Conservation (phyloP, 2,888 invertebrate genomes). For the Choreutis nemorana region DNA sequence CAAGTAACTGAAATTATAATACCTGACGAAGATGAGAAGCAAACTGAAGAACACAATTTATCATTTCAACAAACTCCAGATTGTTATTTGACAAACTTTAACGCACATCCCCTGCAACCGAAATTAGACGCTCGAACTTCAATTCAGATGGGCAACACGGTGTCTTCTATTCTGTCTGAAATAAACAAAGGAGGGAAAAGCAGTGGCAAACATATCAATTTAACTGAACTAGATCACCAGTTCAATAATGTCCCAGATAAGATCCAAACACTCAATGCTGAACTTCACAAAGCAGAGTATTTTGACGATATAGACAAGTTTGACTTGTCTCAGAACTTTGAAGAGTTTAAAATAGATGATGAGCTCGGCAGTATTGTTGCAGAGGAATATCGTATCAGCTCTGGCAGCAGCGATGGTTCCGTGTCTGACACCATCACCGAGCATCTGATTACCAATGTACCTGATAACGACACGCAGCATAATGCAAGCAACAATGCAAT, state of each 20-base stretch:
- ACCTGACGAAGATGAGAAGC: slow-evolving; percentile 68
- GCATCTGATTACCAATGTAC: slow-evolving; percentile 37
- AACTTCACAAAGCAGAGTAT: slow-evolving; percentile 49
- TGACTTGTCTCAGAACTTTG: slow-evolving; percentile 79
- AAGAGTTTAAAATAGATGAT: slow-evolving; percentile 81
- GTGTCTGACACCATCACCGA: slow-evolving; percentile 51
- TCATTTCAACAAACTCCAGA: slow-evolving; percentile 41
- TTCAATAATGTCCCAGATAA: slow-evolving; percentile 43
- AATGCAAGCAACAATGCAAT: slow-evolving; percentile 20
- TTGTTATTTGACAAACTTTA: slow-evolving; percentile 47
- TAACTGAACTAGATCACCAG: slow-evolving; percentile 52
- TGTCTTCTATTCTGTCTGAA: slow-evolving; percentile 68
- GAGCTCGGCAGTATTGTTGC: slow-evolving; percentile 64
- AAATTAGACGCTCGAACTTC: slow-evolving; percentile 60
- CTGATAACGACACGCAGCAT: slow-evolving; percentile 37
- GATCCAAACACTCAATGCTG: slow-evolving; percentile 24
- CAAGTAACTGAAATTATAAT: slow-evolving; percentile 79
- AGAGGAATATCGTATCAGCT: slow-evolving; percentile 61
- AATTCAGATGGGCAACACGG: slow-evolving; percentile 69
- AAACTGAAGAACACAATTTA: slow-evolving; percentile 34
- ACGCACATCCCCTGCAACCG: slow-evolving; percentile 47
- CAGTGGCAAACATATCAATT: slow-evolving; percentile 47
- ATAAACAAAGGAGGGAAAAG: slow-evolving; percentile 60
- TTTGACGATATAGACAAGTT: slow-evolving; percentile 67
- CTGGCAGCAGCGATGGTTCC: slow-evolving; percentile 57